These are phyloP conservation scores for Cataglyphis cursor DNA, from an alignment of 2,888 invertebrate species.

Conservation along the genomic window DNA sequence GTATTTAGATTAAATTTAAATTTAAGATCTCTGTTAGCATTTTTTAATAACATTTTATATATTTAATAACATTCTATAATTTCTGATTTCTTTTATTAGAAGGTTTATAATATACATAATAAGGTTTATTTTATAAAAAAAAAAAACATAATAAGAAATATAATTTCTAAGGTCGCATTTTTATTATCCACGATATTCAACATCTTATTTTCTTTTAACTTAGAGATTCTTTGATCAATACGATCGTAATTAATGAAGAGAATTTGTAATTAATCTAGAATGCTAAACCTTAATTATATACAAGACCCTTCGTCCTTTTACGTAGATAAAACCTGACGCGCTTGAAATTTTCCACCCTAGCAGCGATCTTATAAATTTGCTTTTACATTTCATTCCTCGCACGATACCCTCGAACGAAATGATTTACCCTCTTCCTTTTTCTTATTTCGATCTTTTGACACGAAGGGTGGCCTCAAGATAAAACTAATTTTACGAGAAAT, in stretches of 20 bases:
- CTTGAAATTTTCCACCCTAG: background rate
- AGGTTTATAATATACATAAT: background rate
- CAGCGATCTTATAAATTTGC: constrained; percentile 54
- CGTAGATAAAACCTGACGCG: background rate
- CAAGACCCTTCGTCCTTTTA: background rate
- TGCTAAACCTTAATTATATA: constrained; percentile 2
- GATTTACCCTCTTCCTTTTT: constrained; percentile 4
- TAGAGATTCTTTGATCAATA: background rate
- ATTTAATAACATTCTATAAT: background rate
- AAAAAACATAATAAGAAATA: background rate
- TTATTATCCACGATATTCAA: background rate
- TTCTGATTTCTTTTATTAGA: background rate
- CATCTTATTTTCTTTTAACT: background rate
- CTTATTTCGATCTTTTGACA: constrained; percentile 16
- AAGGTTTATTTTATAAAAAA: constrained; percentile 10
- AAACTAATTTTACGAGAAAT: constrained; percentile 71
- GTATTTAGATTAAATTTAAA: constrained; percentile 28
- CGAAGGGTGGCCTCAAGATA: constrained; percentile 16
- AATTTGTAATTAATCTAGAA: constrained; percentile 14
- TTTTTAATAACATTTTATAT: background rate
- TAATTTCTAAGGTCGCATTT: background rate
- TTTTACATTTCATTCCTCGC: constrained; percentile 35
- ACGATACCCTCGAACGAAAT: constrained; percentile 55
- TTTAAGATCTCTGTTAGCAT: background rate
- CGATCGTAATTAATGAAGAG: background rate